Conservation (phyloP, 2,888 invertebrate genomes). For the Rambutsinella grinnellia region DNA sequence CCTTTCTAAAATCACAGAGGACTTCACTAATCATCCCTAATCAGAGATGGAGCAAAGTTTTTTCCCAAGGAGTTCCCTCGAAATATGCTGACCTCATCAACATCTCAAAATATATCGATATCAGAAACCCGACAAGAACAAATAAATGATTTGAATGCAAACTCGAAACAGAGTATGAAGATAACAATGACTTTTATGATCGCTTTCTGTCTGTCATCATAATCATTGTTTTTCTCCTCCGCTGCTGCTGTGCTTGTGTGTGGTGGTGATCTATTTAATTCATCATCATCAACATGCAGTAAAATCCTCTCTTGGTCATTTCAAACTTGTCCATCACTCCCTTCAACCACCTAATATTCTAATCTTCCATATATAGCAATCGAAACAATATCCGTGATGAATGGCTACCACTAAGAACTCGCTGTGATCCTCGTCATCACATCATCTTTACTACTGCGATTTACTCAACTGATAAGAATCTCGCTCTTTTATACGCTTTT, state of each 20-base stretch:
- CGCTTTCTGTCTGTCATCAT: conserved; percentile 1
- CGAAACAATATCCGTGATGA: conserved; percentile 46
- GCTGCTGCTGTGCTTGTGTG: neutral
- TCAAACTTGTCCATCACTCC: neutral
- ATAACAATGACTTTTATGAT: neutral
- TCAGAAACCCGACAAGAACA: neutral
- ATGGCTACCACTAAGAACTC: conserved; percentile 18
- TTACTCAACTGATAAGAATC: conserved; percentile 23
- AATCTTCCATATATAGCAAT: conserved; percentile 8
- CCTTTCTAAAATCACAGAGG: neutral
- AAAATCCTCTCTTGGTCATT: neutral
- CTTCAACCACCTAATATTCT: neutral
- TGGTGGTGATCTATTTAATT: conserved; percentile 52
- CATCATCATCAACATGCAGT: too few species aligned
- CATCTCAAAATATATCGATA: neutral
- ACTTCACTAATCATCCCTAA: neutral
- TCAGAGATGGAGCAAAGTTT: neutral
- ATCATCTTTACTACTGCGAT: conserved; percentile 7
- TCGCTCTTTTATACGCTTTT: neutral
- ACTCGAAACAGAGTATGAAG: neutral
- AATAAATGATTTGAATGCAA: neutral
- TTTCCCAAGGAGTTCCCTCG: neutral
- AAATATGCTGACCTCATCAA: conserved; percentile 30
- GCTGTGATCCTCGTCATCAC: conserved; percentile 27
- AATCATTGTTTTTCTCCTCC: conserved; percentile 6